A percentile compares a stretch with the other conserved stretches of the same genome.
Evolutionary conservation across 92 coral and sea anemone species (phyloP).

Genomic region (Palythoa caribaeorum): DNA sequence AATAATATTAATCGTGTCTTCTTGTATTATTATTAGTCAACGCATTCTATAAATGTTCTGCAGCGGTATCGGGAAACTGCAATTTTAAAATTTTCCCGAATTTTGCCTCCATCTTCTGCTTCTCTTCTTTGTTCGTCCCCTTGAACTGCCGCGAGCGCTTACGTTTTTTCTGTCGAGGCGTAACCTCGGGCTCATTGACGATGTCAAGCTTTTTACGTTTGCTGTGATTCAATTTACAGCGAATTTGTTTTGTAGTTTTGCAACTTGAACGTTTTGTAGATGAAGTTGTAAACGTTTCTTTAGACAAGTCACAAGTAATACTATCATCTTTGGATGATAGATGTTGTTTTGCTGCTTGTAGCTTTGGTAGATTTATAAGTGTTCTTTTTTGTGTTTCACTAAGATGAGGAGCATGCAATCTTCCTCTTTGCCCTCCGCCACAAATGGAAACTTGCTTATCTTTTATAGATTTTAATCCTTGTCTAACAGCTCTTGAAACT

Average conservation of each 20-base stretch:
- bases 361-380: neutral
- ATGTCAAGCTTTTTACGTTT: neutral
- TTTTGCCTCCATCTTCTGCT: constrained; percentile 37
- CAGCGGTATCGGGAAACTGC: neutral
- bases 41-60: neutral
- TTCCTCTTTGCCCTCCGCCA: neutral
- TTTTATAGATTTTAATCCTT: constrained; percentile 58
- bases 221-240: neutral
- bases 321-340: neutral
- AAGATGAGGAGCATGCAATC: neutral
- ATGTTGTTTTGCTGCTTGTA: neutral
- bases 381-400: neutral
- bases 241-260: neutral
- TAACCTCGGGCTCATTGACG: neutral
- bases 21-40: neutral
- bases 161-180: constrained; percentile 36
- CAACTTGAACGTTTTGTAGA: neutral
- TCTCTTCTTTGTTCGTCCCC: constrained; percentile 41
- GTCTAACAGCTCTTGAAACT: constrained; percentile 51
- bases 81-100: constrained; percentile 4
- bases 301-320: neutral
- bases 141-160: constrained; percentile 59
- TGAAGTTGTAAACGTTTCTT: neutral
- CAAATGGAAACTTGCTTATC: neutral
- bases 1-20: neutral